Percentiles rank a stretch among this genome's conserved stretches.
These are phyloP conservation scores for Clunio marinus DNA, from an alignment of 2,888 invertebrate species.

Conservation along the genomic window DNA sequence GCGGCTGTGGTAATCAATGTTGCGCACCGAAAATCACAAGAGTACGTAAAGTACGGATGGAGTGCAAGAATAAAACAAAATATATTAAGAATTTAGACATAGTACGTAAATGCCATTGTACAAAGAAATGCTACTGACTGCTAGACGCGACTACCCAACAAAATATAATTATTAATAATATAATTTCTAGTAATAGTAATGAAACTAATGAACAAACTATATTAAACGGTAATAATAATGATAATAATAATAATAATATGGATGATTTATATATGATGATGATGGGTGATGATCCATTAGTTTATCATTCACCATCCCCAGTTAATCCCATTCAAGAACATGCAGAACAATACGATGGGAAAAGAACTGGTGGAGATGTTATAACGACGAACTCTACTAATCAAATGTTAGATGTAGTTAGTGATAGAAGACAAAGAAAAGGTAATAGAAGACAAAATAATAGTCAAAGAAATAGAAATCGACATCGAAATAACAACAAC, in stretches of 20 bases:
- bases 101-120: conserved; percentile 94
- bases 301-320: conserved; percentile 32
- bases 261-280: conserved; percentile 34
- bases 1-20: conserved; percentile 78
- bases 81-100: conserved; percentile 95
- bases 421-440: conserved; percentile 39
- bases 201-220: conserved; percentile 29
- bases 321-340: conserved; percentile 40
- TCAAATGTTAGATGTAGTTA: conserved; percentile 38
- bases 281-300: conserved; percentile 29
- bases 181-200: conserved; percentile 43
- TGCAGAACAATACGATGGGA: conserved; percentile 40
- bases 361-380: conserved; percentile 43
- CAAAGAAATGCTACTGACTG: conserved; percentile 81
- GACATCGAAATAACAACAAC: conserved; percentile 32
- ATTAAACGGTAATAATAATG: conserved; percentile 35
- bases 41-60: conserved; percentile 87
- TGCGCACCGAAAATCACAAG: conserved; percentile 90
- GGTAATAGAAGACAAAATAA: conserved; percentile 33
- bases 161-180: conserved; percentile 44
- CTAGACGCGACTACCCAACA: conserved; percentile 58
- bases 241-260: conserved; percentile 39
- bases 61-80: conserved; percentile 87
- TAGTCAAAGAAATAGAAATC: conserved; percentile 21
- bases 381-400: conserved; percentile 30